Percentiles rank a stretch among this genome's conserved stretches.
phyloP scores from a whole-genome alignment of 2,797 vertebrate genomes.

The Cryptoprocta ferox region DNA sequence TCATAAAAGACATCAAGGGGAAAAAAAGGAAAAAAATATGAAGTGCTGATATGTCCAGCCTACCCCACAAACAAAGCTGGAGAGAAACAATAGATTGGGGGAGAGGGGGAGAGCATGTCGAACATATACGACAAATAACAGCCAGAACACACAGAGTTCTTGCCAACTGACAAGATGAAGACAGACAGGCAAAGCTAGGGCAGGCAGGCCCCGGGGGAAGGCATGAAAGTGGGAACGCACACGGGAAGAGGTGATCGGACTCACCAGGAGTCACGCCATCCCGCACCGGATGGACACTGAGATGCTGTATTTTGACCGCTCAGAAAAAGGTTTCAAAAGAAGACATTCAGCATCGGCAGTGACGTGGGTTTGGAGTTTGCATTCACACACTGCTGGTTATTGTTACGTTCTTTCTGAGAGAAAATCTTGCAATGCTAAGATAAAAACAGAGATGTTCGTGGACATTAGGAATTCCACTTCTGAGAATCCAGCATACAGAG shows the following conservation, averaged over 20 bases:
- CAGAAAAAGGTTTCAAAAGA: neutral
- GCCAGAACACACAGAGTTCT: rapidly evolving
- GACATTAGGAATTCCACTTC: neutral
- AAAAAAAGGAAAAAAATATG: no score
- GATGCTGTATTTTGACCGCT: no score
- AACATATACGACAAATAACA: rapidly evolving
- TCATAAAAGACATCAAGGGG: neutral
- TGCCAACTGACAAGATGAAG: rapidly evolving
- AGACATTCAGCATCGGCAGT: rapidly evolving
- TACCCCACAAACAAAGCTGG: neutral
- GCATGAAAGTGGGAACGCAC: rapidly evolving
- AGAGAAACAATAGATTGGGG: rapidly evolving
- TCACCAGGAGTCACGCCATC: rapidly evolving
- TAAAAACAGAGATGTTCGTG: neutral
- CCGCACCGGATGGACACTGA: rapidly evolving
- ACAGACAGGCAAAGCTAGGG: rapidly evolving
- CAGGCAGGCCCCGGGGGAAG: rapidly evolving
- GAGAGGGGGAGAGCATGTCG: rapidly evolving
- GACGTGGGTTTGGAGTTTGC: no score
- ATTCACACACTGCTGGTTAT: rapidly evolving
- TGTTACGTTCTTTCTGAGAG: neutral
- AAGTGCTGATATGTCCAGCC: neutral
- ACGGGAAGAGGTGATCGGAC: rapidly evolving
- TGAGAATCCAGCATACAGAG: no score
- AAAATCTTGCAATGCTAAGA: no score